A percentile compares a stretch with the other conserved stretches of the same genome.
phyloP scores from a whole-genome alignment of 1,140 invertebrate genomes.

The Stenopsyche tienmushanensis region DNA sequence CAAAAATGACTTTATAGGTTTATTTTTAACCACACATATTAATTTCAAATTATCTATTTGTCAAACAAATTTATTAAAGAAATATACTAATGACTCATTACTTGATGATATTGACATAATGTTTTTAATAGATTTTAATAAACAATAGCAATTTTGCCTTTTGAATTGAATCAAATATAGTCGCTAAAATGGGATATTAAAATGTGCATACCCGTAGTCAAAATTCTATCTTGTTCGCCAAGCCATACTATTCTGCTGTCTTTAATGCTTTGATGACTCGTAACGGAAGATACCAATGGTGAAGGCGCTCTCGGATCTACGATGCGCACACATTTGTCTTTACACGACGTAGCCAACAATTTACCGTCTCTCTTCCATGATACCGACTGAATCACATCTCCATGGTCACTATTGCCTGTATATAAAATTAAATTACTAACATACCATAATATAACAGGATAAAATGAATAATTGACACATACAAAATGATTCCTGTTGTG shows the following conservation, averaged over 20 bases:
- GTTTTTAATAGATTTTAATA: too few species aligned
- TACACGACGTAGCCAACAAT: slow-evolving; percentile 70
- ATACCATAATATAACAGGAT: slow-evolving; percentile 5
- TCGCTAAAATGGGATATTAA: too few species aligned
- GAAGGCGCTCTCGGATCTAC: slow-evolving; percentile 72
- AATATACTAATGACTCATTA: too few species aligned
- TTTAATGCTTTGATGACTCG: slow-evolving; percentile 85
- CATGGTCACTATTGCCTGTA: slow-evolving; percentile 73
- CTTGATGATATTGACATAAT: too few species aligned
- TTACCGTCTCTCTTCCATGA: slow-evolving; percentile 84
- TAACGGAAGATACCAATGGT: slow-evolving; percentile 63
- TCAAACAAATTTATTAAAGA: too few species aligned
- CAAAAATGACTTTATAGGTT: too few species aligned
- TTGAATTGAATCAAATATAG: too few species aligned
- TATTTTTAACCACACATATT: too few species aligned
- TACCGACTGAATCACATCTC: slow-evolving; percentile 80
- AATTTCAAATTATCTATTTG: too few species aligned
- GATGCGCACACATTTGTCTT: slow-evolving; percentile 81
- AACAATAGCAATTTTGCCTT: too few species aligned
- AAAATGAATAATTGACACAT: slow-evolving; percentile 47
- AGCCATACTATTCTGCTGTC: slow-evolving; percentile 89
- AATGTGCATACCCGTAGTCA: slow-evolving; percentile 85
- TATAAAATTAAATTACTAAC: slow-evolving; percentile 23
- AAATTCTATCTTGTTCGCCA: slow-evolving; percentile 75
- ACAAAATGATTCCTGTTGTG: slow-evolving; percentile 80